Evolutionary conservation across 2,113 vertebrate species (phyloP).

Genomic region (Leptobrachium ailaonicum): DNA sequence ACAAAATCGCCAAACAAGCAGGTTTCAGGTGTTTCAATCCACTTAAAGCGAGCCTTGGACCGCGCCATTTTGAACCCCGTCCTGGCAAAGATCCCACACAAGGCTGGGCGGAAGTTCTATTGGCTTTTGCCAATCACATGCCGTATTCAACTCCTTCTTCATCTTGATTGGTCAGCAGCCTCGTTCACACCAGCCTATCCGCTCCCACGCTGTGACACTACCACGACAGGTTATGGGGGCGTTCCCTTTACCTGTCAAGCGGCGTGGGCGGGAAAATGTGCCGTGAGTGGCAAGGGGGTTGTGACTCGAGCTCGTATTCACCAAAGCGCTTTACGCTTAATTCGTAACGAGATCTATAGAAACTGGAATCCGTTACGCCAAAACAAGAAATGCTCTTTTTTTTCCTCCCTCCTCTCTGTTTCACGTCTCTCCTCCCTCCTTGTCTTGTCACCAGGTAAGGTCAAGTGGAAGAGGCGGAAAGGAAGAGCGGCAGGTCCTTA

Average conservation of each 20-base stretch:
- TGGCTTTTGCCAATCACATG: neutral
- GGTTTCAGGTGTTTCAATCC: too few relatives aligned
- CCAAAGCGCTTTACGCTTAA: neutral
- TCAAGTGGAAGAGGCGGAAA: conserved; percentile 14
- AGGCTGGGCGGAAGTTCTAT: neutral
- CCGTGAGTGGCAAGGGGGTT: neutral
- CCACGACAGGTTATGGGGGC: neutral
- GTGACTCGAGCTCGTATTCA: conserved; percentile 12
- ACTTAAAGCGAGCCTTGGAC: too few relatives aligned
- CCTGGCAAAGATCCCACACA: too few relatives aligned
- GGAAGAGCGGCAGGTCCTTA: conserved; percentile 10
- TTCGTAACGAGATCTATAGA: neutral
- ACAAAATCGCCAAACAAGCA: too few relatives aligned
- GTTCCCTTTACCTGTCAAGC: conserved; percentile 23
- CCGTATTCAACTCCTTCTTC: too few relatives aligned
- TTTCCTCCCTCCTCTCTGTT: neutral
- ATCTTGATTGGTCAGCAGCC: neutral
- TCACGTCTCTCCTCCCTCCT: conserved; percentile 24
- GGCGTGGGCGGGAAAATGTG: neutral
- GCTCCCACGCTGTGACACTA: neutral
- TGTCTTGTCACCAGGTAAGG: conserved; percentile 43
- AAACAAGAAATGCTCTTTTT: neutral
- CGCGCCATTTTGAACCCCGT: too few relatives aligned
- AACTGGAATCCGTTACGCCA: neutral
- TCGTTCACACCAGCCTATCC: neutral